Conservation (phyloP, 2,888 invertebrate species). For the Cryptocephalus moraei region DNA sequence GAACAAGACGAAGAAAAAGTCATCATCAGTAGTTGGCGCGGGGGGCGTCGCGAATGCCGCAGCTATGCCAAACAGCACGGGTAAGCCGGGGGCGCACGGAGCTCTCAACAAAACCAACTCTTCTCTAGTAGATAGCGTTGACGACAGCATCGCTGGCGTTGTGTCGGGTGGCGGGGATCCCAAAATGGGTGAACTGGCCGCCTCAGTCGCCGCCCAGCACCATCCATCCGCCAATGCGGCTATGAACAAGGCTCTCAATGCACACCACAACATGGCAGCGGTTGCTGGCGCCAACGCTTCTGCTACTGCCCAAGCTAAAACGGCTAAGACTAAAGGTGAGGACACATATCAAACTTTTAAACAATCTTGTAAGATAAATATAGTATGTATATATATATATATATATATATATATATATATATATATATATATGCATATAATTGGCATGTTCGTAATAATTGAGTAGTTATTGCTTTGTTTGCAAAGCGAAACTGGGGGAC, state of each 20-base stretch:
- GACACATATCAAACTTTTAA: not conserved
- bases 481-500: too few species aligned
- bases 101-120: constrained; percentile 43
- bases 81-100: constrained; percentile 33
- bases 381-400: not conserved
- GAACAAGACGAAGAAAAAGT: constrained; percentile 49
- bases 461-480: too few species aligned
- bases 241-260: constrained; percentile 34
- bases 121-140: constrained; percentile 47
- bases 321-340: constrained; percentile 40
- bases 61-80: constrained; percentile 34
- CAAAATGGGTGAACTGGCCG: constrained; percentile 26
- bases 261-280: constrained; percentile 33
- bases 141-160: constrained; percentile 49
- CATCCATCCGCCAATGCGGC: constrained; percentile 6
- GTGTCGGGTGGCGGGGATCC: constrained; percentile 45
- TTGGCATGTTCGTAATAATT: too few species aligned
- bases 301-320: constrained; percentile 29
- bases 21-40: constrained; percentile 9
- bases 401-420: not conserved
- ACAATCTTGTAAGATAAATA: not conserved
- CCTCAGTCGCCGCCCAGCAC: constrained; percentile 13
- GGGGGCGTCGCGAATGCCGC: constrained; percentile 5
- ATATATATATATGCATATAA: not conserved
- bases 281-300: constrained; percentile 29